Conservation (phyloP, 2,797 vertebrate genomes). For the Poecilia velifera region DNA sequence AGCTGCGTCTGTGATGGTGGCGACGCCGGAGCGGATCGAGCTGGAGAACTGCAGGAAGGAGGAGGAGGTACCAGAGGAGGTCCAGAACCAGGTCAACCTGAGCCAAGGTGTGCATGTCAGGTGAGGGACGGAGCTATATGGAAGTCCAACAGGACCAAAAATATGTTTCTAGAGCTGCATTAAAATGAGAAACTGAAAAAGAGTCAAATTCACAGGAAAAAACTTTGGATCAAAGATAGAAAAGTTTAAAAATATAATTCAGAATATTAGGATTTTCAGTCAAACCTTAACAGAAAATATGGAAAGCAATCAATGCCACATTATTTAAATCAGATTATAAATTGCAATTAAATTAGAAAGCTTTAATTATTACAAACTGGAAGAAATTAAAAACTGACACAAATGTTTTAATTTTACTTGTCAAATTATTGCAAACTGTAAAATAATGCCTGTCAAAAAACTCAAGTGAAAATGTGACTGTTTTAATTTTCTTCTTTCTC, state of each 20-base stretch:
- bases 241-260: not conserved
- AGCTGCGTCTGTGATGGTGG: slow-evolving; percentile 84
- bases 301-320: not conserved
- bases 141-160: slow-evolving; percentile 21
- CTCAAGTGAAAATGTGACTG: not conserved
- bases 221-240: not conserved
- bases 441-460: not conserved
- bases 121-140: slow-evolving; percentile 9
- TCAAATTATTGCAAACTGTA: not conserved
- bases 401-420: not conserved
- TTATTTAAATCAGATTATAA: not conserved
- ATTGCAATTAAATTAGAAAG: not conserved
- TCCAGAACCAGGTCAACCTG: slow-evolving; percentile 88
- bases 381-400: not conserved
- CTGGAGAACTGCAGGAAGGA: slow-evolving; percentile 86
- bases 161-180: not conserved
- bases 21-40: slow-evolving; percentile 89
- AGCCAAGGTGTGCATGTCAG: slow-evolving; percentile 65
- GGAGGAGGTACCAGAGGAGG: slow-evolving; percentile 87
- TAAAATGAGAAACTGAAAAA: not conserved
- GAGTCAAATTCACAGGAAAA: not conserved
- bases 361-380: not conserved
- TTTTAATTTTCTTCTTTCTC: not conserved
- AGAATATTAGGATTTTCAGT: not conserved
- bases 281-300: not conserved